Evolutionary conservation across 2,888 invertebrate genomes (phyloP).

Genomic region (Agriopis leucophaearia): DNA sequence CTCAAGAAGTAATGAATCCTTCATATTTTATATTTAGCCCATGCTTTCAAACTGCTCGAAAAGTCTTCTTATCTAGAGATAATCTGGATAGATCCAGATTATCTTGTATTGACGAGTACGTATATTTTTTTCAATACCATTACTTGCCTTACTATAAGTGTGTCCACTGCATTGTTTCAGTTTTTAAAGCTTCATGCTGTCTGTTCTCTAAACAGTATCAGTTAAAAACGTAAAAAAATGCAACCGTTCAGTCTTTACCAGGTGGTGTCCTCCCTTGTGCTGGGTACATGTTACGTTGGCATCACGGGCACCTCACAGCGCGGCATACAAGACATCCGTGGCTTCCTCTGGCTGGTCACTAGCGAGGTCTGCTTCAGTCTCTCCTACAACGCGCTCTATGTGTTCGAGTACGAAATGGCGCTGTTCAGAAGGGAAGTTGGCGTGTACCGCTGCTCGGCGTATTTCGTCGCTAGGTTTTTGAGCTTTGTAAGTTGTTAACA

Average conservation of each 20-base stretch:
- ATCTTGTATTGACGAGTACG: no score
- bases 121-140: no score
- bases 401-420: constrained; percentile 72
- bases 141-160: no score
- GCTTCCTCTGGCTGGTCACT: constrained; percentile 80
- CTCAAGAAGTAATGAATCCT: no score
- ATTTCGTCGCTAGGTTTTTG: constrained; percentile 70
- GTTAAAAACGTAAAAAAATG: not conserved
- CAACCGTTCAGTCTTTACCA: constrained; percentile 44
- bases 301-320: constrained; percentile 75
- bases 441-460: constrained; percentile 77
- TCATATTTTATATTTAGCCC: no score
- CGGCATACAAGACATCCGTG: constrained; percentile 79
- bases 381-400: constrained; percentile 78
- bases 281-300: constrained; percentile 75
- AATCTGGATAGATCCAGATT: no score
- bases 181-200: no score
- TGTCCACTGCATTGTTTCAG: no score
- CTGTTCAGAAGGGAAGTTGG: constrained; percentile 79
- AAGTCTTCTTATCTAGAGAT: no score
- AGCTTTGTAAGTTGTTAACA: constrained; percentile 64
- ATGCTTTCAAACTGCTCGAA: no score
- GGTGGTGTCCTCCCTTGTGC: constrained; percentile 75
- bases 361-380: constrained; percentile 81
- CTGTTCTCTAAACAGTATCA: no score